phyloP scores from a whole-genome alignment of 2,888 invertebrate genomes.

The Nemotelus nigrinus region DNA sequence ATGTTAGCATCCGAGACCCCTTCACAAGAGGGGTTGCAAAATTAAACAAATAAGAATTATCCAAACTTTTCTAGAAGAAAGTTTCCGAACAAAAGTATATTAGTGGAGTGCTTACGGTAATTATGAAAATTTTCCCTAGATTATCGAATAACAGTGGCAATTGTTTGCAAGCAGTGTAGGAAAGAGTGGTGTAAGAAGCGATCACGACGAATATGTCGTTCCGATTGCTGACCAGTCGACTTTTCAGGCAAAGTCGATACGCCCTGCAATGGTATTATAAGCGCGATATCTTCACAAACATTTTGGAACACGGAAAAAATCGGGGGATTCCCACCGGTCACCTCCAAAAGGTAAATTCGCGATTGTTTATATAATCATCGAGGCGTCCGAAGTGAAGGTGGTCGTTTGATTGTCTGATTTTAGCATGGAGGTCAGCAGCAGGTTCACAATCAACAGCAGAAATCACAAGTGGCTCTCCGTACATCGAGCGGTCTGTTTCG shows the following conservation, averaged over 20 bases:
- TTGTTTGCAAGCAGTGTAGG: no score
- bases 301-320: conserved; percentile 63
- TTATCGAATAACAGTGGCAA: no score
- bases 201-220: conserved; percentile 67
- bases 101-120: not conserved
- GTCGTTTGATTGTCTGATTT: not conserved
- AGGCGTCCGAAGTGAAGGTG: not conserved
- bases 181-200: not conserved
- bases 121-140: not conserved
- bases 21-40: conserved; percentile 22
- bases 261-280: conserved; percentile 67
- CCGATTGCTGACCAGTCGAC: conserved; percentile 67
- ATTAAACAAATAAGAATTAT: not conserved
- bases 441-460: conserved; percentile 53
- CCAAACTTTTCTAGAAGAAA: not conserved
- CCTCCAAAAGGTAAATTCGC: conserved; percentile 57
- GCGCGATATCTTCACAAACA: conserved; percentile 67
- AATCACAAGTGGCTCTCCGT: conserved; percentile 48
- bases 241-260: conserved; percentile 71
- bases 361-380: not conserved
- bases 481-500: conserved; percentile 64
- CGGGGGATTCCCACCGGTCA: conserved; percentile 57
- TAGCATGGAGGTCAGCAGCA: conserved; percentile 29
- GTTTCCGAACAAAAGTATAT: not conserved
- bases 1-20: conserved; percentile 7